These are phyloP conservation scores for Epinephelus cyanopodus DNA, from an alignment of 2,113 vertebrate species.

Conservation along the genomic window DNA sequence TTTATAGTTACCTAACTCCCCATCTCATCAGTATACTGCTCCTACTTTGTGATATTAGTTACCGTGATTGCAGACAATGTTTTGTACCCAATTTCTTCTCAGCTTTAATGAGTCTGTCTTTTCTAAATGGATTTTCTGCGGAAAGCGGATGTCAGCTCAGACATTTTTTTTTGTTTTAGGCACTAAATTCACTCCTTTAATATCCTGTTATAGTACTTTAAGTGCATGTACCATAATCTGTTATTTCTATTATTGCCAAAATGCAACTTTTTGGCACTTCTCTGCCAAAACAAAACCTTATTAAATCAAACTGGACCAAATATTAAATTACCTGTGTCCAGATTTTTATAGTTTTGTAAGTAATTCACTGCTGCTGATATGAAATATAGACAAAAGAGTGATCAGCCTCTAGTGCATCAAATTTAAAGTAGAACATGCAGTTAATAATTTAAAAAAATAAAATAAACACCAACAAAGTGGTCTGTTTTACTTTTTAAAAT, in stretches of 20 bases:
- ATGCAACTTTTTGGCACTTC: background rate
- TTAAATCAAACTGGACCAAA: background rate
- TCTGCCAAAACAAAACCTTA: background rate
- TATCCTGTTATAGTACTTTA: background rate
- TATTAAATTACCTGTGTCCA: background rate
- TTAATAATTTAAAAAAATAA: background rate
- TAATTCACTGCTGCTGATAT: background rate
- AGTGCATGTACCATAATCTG: background rate
- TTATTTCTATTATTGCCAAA: background rate
- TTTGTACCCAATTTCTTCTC: background rate
- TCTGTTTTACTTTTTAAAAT: background rate
- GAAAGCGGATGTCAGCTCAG: background rate
- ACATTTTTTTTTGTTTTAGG: background rate
- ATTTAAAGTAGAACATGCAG: background rate
- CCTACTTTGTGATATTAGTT: background rate
- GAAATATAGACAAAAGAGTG: background rate
- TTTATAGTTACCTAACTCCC: background rate
- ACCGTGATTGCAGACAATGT: too few species aligned
- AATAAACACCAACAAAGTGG: background rate
- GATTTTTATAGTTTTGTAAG: background rate
- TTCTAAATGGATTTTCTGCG: background rate
- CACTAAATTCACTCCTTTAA: background rate
- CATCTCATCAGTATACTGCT: background rate
- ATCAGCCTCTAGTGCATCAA: background rate
- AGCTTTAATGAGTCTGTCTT: background rate